Percentiles rank a stretch among this genome's conserved stretches.
Evolutionary conservation across 2,888 invertebrate species (phyloP).

Genomic region (Tridacna crocea): DNA sequence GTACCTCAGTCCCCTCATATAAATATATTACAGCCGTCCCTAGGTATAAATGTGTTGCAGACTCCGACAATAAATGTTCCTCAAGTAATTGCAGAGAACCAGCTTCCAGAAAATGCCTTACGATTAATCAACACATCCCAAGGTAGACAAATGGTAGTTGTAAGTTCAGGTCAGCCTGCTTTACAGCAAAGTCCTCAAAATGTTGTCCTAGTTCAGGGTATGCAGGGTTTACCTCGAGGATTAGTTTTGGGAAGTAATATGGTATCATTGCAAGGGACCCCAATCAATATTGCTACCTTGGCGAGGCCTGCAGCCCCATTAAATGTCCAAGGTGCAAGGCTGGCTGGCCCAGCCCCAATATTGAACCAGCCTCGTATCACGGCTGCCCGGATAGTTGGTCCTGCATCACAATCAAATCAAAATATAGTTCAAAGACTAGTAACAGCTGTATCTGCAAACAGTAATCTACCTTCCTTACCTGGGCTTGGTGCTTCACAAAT

Average conservation of each 20-base stretch:
- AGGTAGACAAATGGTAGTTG: conserved; percentile 57
- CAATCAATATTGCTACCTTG: conserved; percentile 44
- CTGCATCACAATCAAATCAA: conserved; percentile 29
- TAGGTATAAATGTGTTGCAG: conserved; percentile 39
- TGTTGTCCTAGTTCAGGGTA: conserved; percentile 53
- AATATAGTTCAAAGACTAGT: conserved; percentile 53
- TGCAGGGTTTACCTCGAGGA: conserved; percentile 55
- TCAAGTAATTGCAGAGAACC: conserved; percentile 32
- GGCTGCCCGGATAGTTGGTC: conserved; percentile 43
- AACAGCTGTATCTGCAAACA: conserved; percentile 22
- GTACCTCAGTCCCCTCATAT: conserved; percentile 21
- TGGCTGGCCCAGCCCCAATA: conserved; percentile 44
- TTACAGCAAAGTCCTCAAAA: conserved; percentile 51
- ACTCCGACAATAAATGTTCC: conserved; percentile 28
- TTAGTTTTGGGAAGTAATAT: conserved; percentile 56
- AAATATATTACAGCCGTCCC: neutral
- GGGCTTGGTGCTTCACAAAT: conserved; percentile 33
- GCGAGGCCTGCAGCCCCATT: conserved; percentile 38
- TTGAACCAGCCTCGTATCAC: conserved; percentile 39
- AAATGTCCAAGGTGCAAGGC: conserved; percentile 46
- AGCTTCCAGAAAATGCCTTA: conserved; percentile 44
- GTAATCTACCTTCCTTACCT: conserved; percentile 18
- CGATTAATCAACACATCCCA: conserved; percentile 57
- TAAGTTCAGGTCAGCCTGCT: conserved; percentile 42
- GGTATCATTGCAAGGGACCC: conserved; percentile 54